Conservation (phyloP, 1,140 invertebrate species). For the Pogonus chalceus region DNA sequence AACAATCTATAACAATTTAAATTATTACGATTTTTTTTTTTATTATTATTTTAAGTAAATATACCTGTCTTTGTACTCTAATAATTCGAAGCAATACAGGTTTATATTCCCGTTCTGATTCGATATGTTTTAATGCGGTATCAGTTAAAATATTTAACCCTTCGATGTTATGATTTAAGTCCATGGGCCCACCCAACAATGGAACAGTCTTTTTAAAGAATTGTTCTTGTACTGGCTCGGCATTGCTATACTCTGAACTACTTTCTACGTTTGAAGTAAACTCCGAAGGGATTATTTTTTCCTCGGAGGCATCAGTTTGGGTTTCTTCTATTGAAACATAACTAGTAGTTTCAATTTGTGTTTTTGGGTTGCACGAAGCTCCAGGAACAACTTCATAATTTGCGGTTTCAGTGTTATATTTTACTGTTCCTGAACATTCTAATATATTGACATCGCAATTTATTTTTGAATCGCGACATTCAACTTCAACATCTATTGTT, state of each 20-base stretch:
- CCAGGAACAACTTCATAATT: conserved; percentile 10
- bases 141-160: conserved; percentile 24
- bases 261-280: not conserved
- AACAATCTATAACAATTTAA: conserved; percentile 22
- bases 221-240: not conserved
- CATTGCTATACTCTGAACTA: not conserved
- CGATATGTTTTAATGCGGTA: conserved; percentile 25
- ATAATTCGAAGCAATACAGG: conserved; percentile 22
- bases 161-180: conserved; percentile 24
- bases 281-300: not conserved
- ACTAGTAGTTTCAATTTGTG: not conserved
- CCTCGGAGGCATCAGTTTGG: not conserved
- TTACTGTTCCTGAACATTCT: conserved; percentile 8
- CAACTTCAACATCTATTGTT: conserved; percentile 11
- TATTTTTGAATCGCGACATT: not conserved
- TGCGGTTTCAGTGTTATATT: conserved; percentile 1
- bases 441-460: conserved; percentile 6
- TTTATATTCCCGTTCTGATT: conserved; percentile 21
- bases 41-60: not conserved
- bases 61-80: conserved; percentile 26
- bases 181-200: conserved; percentile 25
- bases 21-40: not conserved
- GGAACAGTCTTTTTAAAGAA: conserved; percentile 12
- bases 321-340: not conserved
- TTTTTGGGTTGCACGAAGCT: conserved; percentile 9